Percentiles rank a stretch among this genome's conserved stretches.
Evolutionary conservation across 2,888 invertebrate species (phyloP).

Genomic region (Caenorhabditis uteleia): DNA sequence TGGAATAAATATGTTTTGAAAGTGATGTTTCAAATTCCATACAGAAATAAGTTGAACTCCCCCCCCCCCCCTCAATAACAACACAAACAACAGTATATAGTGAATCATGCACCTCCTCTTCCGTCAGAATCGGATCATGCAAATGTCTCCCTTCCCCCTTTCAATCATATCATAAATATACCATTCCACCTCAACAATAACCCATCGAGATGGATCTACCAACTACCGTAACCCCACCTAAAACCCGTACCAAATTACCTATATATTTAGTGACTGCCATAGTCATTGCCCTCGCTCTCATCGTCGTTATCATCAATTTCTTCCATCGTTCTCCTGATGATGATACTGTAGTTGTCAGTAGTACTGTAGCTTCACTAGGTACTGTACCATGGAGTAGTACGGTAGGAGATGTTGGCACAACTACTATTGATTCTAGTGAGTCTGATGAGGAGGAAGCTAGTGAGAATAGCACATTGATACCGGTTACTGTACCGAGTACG

Average conservation of each 20-base stretch:
- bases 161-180: neutral
- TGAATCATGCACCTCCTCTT: no score
- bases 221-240: constrained; percentile 16
- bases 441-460: constrained; percentile 15
- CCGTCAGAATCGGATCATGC: constrained; percentile 37
- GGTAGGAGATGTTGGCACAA: neutral
- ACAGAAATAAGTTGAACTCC: no score
- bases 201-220: constrained; percentile 23
- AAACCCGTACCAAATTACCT: constrained; percentile 26
- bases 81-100: no score
- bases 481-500: constrained; percentile 15
- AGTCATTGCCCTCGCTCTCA: constrained; percentile 24
- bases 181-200: neutral
- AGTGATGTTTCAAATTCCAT: no score
- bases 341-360: neutral
- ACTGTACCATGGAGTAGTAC: no score
- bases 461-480: constrained; percentile 12
- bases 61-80: no score
- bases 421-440: constrained; percentile 7
- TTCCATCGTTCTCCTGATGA: constrained; percentile 18
- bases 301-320: constrained; percentile 30
- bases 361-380: no score
- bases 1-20: no score
- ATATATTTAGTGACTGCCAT: constrained; percentile 31
- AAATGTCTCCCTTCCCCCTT: constrained; percentile 9